These are phyloP conservation scores for Rutpela maculata DNA, from an alignment of 2,888 invertebrate species.

Conservation along the genomic window DNA sequence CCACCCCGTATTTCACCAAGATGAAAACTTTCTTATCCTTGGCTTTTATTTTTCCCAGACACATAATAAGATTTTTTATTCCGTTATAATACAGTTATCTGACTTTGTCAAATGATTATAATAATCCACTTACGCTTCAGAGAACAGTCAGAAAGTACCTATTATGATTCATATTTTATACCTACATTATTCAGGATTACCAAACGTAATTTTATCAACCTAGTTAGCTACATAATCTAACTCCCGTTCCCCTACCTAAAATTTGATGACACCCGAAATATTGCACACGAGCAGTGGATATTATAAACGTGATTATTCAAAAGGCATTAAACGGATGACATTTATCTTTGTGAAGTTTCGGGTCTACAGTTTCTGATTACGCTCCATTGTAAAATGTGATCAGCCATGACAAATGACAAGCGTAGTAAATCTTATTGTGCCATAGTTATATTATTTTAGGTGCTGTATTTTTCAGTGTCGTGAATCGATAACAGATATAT, in stretches of 20 bases:
- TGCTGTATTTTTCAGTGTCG: slow-evolving; percentile 21
- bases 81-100: too few species aligned
- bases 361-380: slow-evolving; percentile 44
- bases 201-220: slow-evolving; percentile 30
- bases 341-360: slow-evolving; percentile 44
- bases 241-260: slow-evolving; percentile 14
- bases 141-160: neutral
- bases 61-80: too few species aligned
- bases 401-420: slow-evolving; percentile 44
- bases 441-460: slow-evolving; percentile 35
- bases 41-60: too few species aligned
- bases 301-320: slow-evolving; percentile 40
- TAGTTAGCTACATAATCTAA: slow-evolving; percentile 27
- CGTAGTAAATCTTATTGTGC: slow-evolving; percentile 37
- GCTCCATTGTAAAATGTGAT: slow-evolving; percentile 45
- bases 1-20: too few species aligned
- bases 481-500: slow-evolving; percentile 19
- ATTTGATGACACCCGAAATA: slow-evolving; percentile 37
- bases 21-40: too few species aligned
- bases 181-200: slow-evolving; percentile 33
- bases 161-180: slow-evolving; percentile 7
- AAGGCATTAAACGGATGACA: slow-evolving; percentile 45
- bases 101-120: neutral
- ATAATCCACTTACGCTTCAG: neutral
- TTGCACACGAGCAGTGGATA: slow-evolving; percentile 31